Base-by-base conservation (phyloP, 92 coral and sea anemone species). In the Zoanthus gigantus region DNA sequence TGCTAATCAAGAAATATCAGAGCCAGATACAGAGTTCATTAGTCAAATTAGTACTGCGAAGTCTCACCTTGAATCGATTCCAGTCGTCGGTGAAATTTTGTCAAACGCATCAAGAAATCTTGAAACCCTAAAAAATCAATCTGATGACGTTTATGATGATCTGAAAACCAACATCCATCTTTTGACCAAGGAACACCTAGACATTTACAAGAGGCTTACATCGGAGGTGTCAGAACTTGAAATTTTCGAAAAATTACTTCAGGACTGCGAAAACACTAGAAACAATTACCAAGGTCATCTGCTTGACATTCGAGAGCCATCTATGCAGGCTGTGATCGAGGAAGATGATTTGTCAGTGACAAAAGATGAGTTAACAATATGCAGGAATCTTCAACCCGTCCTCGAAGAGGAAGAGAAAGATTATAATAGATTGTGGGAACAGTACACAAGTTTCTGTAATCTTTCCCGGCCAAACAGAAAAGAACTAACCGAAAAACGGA, bases 351-450 rank as follows among this genome's bases (percentile, higher is more conserved):
- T 91, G 37, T 76, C 72, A 8, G 74, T 37, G 23, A 87, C 92
- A 28, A 54, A 73, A 44, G 90, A 72, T 48, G 89, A 92, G 44
- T 88, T 94, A 17, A 89, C 91, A 23, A 17, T 74, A 31, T 91
- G 93, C 60, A 89, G 84, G 42, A 72, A 57, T 16, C 80, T 92
- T 54, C 85, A 90, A 54, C 87, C 61, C 14, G 77, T 76, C n/a
- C 53, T 92, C 18, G 85, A 88, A 13, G 90, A 91, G 44, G 90
- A 83, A 47, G 90, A 93, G 9, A 76, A 72, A 0, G 88, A 81
- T 82, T 91, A 74, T 74, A 60, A 87, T 10, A 53, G 68, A 4
- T 52, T 93, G 61, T 32, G 66, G 1, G 90, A 60, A 69, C 88
- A 89, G 57, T 86, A 83, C 72, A 17, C 34, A 12, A 79, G 88